phyloP scores from a whole-genome alignment of 1,140 invertebrate genomes.

The Steinernema feltiae region DNA sequence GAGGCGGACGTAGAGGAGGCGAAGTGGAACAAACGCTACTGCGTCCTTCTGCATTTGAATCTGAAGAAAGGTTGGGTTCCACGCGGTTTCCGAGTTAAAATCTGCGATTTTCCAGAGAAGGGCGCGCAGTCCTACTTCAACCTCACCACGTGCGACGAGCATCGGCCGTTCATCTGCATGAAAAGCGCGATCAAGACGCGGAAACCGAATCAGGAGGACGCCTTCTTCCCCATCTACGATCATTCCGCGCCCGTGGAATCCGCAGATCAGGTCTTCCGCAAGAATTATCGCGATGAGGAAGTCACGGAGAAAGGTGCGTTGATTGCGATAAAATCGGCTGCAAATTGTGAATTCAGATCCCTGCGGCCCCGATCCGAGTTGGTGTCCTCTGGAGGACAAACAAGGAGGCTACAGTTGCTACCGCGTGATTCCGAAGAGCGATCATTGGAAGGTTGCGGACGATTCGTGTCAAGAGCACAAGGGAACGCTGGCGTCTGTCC shows the following conservation, averaged over 20 bases:
- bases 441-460: background rate
- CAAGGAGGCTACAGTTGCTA: background rate
- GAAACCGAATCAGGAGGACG: background rate
- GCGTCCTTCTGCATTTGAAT: background rate
- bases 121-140: background rate
- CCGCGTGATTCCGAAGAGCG: background rate
- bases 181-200: background rate
- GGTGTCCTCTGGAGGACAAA: background rate
- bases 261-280: background rate
- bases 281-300: background rate
- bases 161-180: background rate
- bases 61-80: background rate
- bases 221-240: background rate
- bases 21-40: background rate
- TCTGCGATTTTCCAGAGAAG: background rate
- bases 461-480: background rate
- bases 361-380: background rate
- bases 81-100: background rate
- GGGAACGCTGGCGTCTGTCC: background rate
- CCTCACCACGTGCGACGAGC: background rate
- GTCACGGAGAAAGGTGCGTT: background rate
- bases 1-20: background rate
- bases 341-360: background rate
- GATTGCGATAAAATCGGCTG: background rate
- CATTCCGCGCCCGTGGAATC: background rate